Base-by-base conservation (phyloP, 2,113 vertebrate species). In the Gambusia holbrooki region DNA sequence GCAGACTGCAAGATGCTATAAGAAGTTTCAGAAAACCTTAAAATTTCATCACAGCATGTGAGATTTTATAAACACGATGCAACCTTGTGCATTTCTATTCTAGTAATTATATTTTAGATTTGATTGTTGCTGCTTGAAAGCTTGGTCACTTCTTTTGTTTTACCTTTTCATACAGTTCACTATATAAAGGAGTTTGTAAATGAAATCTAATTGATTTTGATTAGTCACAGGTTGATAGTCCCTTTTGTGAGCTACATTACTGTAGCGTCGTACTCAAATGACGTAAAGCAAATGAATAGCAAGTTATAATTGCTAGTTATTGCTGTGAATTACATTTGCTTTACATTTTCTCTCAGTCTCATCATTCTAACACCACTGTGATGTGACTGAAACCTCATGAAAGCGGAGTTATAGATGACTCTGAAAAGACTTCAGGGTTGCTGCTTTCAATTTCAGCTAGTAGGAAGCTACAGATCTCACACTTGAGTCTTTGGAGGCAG, bases 351-450 rank as follows among this genome's bases (percentile, higher is more conserved):
- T 30, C 11, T 51, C 25, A 10, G 17, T 32, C 13, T 69, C 29
- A 66, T 17, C n/a, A 25, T 35, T 67, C 65, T 42, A 40, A 42
- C 35, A 32, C 48, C 45, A 19, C 1, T 8, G 19, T 45, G 12
- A 66, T 77, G 65, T 48, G 70, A 45, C 27, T 29, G 60, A 75
- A 75, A 42, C 22, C 30, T 69, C 3, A 66, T 32, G 3, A 68
- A 77, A 74, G 60, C 5, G 27, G 54, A 71, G 64, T 30, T 54
- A 32, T 62, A 27, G 65, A 37, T 27, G 71, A 74, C 15, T 75
- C 61, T 22, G 40, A 81, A 74, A 74, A 73, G 30, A 70, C 77
- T 71, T 62, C 28, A 58, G 81, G 60, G 66, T 48, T 68, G 33
- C 67, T 80, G 40, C 30, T 65, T 74, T 66, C 63, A 61, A 37